A percentile compares a stretch with the other conserved stretches of the same genome.
phyloP scores from a whole-genome alignment of 1,140 invertebrate genomes.

The Trachymyrmex cornetzi region DNA sequence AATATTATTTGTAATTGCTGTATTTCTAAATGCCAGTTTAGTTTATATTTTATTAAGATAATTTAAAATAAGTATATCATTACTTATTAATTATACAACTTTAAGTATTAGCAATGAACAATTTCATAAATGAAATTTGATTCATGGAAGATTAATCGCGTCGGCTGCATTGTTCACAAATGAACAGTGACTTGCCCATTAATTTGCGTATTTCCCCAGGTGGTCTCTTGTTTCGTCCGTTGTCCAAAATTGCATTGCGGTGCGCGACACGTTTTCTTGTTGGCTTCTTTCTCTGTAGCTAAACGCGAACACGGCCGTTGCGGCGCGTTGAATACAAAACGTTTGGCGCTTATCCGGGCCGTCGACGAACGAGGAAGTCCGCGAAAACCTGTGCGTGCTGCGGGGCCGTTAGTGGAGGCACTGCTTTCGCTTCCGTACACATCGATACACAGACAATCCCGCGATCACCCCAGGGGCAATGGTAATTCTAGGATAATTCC shows the following conservation, averaged over 20 bases:
- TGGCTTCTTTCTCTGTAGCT: constrained; percentile 17
- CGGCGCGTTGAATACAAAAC: constrained; percentile 53
- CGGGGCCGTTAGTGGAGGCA: constrained; percentile 71
- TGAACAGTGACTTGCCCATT: background rate
- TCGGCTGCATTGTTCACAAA: background rate
- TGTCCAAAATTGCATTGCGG: constrained; percentile 31
- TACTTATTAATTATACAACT: background rate
- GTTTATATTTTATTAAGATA: background rate
- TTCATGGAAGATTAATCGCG: background rate
- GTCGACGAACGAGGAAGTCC: constrained; percentile 44
- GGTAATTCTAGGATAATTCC: constrained; percentile 82
- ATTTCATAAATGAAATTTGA: constrained; percentile 1
- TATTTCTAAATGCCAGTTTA: background rate
- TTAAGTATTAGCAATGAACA: background rate
- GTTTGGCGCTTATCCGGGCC: constrained; percentile 45
- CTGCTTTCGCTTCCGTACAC: constrained; percentile 73
- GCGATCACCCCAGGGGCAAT: constrained; percentile 67
- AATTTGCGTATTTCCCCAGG: background rate
- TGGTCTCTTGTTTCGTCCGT: background rate
- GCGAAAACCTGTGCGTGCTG: constrained; percentile 73
- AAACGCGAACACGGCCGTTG: constrained; percentile 30
- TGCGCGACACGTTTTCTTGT: constrained; percentile 20
- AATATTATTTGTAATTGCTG: background rate
- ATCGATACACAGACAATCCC: constrained; percentile 68
- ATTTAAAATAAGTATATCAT: background rate